Base-by-base conservation (phyloP, 2,888 invertebrate species). In the Orthosia gothica region DNA sequence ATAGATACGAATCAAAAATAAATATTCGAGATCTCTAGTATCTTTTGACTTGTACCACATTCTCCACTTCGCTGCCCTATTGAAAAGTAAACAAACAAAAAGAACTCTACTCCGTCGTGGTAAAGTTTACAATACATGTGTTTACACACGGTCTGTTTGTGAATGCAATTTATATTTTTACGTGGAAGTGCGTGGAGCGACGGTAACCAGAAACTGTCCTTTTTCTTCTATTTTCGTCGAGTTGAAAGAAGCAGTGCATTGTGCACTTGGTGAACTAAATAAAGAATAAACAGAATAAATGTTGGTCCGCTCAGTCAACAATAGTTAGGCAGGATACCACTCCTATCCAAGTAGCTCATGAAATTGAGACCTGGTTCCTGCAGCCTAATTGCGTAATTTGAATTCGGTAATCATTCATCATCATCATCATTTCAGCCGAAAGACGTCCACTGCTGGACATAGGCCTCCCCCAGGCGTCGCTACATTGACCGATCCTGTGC, bases 131-230 rank as follows among this genome's bases (percentile, higher is more conserved):
- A 81, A 47, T 70, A 18, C 11, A 12, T 45, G 12, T 69, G 47
- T 69, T 58, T 47, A 65, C 55, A 45, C 71, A 20, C 49, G 23
- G 67, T 63, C 45, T 79, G 66, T 81, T 72, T 86, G 81, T 76
- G 64, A 65, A 76, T 74, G 73, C 64, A 87, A 82, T 82, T 84
- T 86, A 84, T 84, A 76, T 81, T 84, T 81, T 74, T 84, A 85
- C 79, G 76, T 76, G 72, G 79, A 83, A 86, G 67, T 71, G 71
- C 77, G 78, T 62, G 32, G 74, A 83, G 70, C 70, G 87, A 87
- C 70, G 79, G 88, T 87, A 87, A 89, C 89, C 88, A 89, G 91
- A 89, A 87, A 86, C 88, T 80, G 85, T 72, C 74, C 69, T 77
- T 83, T 79, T 87, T 87, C 81, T 85, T 78, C 83, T 89, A 87